phyloP scores from a whole-genome alignment of 2,888 invertebrate species.

The Octonoba sinensis region DNA sequence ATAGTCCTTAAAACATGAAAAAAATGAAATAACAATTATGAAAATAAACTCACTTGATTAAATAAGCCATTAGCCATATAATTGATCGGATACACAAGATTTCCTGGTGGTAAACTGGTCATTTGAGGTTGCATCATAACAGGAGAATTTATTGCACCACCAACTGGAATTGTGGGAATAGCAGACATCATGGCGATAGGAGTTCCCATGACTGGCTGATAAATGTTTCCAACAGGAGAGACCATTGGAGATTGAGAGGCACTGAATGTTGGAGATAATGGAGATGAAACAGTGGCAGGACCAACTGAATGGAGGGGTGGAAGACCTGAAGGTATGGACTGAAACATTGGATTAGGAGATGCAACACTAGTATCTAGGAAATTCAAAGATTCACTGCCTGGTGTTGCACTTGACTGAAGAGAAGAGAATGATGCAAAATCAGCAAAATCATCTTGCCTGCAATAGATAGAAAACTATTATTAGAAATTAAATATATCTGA shows the following conservation, averaged over 20 bases:
- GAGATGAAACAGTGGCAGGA: slow-evolving; percentile 26
- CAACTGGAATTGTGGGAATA: slow-evolving; percentile 18
- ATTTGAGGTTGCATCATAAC: slow-evolving; percentile 36
- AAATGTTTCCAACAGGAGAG: slow-evolving; percentile 35
- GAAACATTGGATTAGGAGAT: slow-evolving; percentile 23
- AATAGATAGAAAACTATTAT: slow-evolving; percentile 15
- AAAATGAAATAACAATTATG: not conserved
- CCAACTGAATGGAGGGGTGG: slow-evolving; percentile 46
- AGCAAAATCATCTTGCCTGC: slow-evolving; percentile 61
- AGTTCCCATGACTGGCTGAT: slow-evolving; percentile 43
- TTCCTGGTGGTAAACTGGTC: slow-evolving; percentile 12
- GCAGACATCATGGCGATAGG: slow-evolving; percentile 38
- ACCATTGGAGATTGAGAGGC: slow-evolving; percentile 53
- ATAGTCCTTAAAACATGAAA: not conserved
- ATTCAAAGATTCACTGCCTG: slow-evolving; percentile 35
- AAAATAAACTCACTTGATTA: slow-evolving; percentile 29
- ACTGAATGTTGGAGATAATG: slow-evolving; percentile 45
- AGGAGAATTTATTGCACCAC: slow-evolving; percentile 9
- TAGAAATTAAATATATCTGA: not conserved
- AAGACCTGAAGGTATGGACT: slow-evolving; percentile 48
- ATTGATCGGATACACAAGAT: slow-evolving; percentile 35
- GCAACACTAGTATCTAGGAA: slow-evolving; percentile 32
- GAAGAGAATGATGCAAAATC: slow-evolving; percentile 63
- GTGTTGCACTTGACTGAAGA: slow-evolving; percentile 1
- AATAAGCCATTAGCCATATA: slow-evolving; percentile 33